Base-by-base conservation (phyloP, 2,113 vertebrate genomes). In the Numenius arquata region DNA sequence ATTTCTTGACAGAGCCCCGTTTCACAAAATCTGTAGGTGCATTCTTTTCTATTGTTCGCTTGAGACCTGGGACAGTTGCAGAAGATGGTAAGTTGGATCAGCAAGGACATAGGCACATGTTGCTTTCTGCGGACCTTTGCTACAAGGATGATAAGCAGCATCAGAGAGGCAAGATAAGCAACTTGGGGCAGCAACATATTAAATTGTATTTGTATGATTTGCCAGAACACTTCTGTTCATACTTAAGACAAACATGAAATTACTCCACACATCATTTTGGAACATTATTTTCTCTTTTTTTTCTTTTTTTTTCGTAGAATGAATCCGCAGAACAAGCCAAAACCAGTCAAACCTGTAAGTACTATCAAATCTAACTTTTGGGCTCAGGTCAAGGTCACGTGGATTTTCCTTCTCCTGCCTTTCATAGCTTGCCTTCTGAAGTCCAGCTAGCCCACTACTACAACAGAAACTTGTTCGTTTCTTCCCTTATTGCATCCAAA, bases 61-160 rank as follows among this genome's bases (percentile, higher is more conserved):
- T 78, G 43, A 71, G 81, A 16, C 20, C 4, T 63, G 25, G 19
- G 25, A 58, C 4, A 29, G 8, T 17, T 87, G 50, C 27, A 65
- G 17, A 40, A 23, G 10, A 3, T 40, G n/a, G 26, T 40, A 61
- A 56, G 2, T 4, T 40, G 34, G 43, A 61, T 72, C 30, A 65
- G 10, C 0, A 4, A 47, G 30, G 19, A 61, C 21, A n/a, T 0
- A 36, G 34, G 15, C 12, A 56, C 8, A 6, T 2, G 2, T 32
- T 52, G 34, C 34, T 6, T 50, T 59, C 29, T 75, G 10, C 25
- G 84, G 18, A 55, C 20, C 29, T 75, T 86, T 76, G 61, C 26
- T 72, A 27, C 29, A 73, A 71, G 40, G 40, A 41, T 30, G 25
- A 76, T 22, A 73, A 79, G 34, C 58, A 79, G 14, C 36, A 73